Conservation (phyloP, 2,797 vertebrate genomes). For the Helostoma temminkii region DNA sequence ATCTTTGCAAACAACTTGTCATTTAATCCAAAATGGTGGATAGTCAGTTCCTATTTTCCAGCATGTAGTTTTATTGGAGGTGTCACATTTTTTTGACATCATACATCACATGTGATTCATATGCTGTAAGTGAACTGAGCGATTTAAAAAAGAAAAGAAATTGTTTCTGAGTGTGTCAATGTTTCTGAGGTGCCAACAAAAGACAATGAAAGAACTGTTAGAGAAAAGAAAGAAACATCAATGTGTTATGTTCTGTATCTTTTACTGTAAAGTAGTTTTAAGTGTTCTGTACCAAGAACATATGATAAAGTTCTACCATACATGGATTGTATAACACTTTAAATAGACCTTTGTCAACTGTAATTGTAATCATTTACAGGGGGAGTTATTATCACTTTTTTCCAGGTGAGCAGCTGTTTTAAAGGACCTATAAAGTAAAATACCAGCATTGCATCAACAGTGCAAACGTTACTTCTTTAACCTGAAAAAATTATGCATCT, state of each 20-base stretch:
- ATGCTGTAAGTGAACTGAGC: conserved; percentile 1
- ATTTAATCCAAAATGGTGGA: conserved; percentile 71
- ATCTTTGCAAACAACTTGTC: conserved; percentile 23
- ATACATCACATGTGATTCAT: conserved; percentile 10
- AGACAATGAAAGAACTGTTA: conserved; percentile 39
- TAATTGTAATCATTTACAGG: conserved; percentile 2
- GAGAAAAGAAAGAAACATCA: background rate
- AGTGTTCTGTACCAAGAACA: background rate
- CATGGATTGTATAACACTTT: background rate
- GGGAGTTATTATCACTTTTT: background rate
- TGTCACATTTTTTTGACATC: background rate
- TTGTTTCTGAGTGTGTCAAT: conserved; percentile 22
- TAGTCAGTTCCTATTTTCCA: conserved; percentile 32
- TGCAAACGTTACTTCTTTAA: background rate
- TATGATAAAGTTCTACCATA: background rate
- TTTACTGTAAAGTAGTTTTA: background rate
- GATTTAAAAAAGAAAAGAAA: conserved; percentile 1
- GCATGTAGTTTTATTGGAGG: conserved; percentile 1
- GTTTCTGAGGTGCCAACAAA: conserved; percentile 11
- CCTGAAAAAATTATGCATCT: background rate
- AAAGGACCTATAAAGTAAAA: background rate
- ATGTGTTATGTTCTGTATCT: background rate
- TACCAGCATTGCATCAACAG: background rate
- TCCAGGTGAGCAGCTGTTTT: background rate
- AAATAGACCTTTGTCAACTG: background rate